These are phyloP conservation scores for Catalaphyllia jardinei DNA, from an alignment of 64 coral and sea anemone genomes.

Conservation along the genomic window DNA sequence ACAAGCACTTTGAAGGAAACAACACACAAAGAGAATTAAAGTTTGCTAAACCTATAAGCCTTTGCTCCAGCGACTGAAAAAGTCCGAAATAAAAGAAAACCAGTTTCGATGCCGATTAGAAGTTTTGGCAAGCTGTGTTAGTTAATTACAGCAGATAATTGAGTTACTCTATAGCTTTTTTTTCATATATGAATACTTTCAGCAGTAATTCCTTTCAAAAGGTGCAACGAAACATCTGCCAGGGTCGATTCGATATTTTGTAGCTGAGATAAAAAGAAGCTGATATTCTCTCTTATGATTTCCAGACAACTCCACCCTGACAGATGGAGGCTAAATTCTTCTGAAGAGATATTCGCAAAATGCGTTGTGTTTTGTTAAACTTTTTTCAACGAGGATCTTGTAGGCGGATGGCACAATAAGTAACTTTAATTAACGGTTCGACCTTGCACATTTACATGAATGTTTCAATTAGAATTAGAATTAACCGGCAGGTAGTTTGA, in stretches of 20 bases:
- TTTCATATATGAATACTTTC: constrained; percentile 42
- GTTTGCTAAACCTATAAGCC: background rate
- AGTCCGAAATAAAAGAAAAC: background rate
- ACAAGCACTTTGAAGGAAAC: background rate
- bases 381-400: background rate
- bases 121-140: constrained; percentile 24
- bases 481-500: background rate
- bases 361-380: background rate
- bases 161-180: constrained; percentile 38
- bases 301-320: background rate
- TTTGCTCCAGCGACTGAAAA: background rate
- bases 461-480: constrained; percentile 38
- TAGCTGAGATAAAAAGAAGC: background rate
- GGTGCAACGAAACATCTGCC: constrained; percentile 28
- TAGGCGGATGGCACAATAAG: background rate
- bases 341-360: background rate
- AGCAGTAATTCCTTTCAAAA: constrained; percentile 20
- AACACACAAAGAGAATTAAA: constrained; percentile 8
- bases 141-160: constrained; percentile 36
- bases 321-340: background rate
- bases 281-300: background rate
- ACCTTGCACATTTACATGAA: background rate
- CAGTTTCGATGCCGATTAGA: background rate
- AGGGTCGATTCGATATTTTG: constrained; percentile 17
- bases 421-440: constrained; percentile 21